These are phyloP conservation scores for Callorhinus ursinus DNA, from an alignment of 2,113 vertebrate species.

Conservation along the genomic window DNA sequence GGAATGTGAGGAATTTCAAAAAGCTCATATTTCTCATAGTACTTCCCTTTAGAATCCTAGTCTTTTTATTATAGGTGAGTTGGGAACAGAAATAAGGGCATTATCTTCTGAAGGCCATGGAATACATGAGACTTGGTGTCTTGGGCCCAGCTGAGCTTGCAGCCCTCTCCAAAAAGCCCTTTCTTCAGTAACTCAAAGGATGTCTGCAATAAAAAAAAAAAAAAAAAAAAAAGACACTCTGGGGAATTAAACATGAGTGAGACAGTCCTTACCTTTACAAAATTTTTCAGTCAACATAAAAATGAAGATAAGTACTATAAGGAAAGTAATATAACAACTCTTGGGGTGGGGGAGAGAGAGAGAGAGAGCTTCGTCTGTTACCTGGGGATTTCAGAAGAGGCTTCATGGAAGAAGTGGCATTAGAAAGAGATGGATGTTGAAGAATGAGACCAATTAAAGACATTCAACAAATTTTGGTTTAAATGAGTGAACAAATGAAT, in stretches of 20 bases:
- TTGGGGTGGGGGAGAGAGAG: accelerated
- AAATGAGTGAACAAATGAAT: not conserved
- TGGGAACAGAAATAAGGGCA: not conserved
- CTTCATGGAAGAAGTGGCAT: not conserved
- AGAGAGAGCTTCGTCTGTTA: not conserved
- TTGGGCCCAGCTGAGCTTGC: not conserved
- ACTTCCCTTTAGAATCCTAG: not conserved
- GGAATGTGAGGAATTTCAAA: not conserved
- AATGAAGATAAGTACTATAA: not conserved
- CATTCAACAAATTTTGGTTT: not conserved
- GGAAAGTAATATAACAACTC: not conserved
- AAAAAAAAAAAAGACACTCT: not conserved
- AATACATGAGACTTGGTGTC: not conserved
- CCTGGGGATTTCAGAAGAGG: not conserved
- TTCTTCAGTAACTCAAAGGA: not conserved
- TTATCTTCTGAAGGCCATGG: not conserved
- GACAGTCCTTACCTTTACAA: not conserved
- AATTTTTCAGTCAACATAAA: not conserved
- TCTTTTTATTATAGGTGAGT: not conserved
- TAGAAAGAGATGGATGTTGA: not conserved
- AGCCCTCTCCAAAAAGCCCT: not conserved
- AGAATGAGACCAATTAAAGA: not conserved
- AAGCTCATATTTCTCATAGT: not conserved
- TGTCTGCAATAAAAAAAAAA: not conserved
- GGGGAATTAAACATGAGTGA: not conserved